Percentiles rank a stretch among this genome's conserved stretches.
Evolutionary conservation across 2,113 vertebrate species (phyloP).

Genomic region (Etheostoma spectabile): DNA sequence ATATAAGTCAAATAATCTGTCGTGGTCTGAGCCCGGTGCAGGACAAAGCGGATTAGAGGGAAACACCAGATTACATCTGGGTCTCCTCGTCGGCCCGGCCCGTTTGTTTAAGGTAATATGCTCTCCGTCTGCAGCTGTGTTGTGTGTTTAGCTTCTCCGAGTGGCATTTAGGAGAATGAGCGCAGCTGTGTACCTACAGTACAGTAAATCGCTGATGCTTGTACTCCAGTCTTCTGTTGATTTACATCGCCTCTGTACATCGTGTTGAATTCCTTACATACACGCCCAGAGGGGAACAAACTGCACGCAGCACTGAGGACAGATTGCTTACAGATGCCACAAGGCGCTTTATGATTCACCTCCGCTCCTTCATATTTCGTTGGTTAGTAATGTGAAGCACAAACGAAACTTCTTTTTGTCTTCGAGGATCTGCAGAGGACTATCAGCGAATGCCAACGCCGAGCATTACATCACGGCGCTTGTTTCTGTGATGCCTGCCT

Average conservation of each 20-base stretch:
- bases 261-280: constrained; percentile 28
- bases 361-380: constrained; percentile 16
- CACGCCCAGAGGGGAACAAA: constrained; percentile 28
- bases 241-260: constrained; percentile 44
- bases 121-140: constrained; percentile 15
- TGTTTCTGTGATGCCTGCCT: constrained; percentile 24
- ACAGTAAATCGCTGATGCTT: constrained; percentile 35
- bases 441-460: constrained; percentile 56
- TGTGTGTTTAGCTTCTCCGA: constrained; percentile 31
- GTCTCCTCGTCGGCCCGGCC: background rate
- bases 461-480: constrained; percentile 36
- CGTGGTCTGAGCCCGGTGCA: constrained; percentile 29
- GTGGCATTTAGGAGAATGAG: constrained; percentile 42
- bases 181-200: constrained; percentile 4
- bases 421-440: constrained; percentile 46
- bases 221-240: constrained; percentile 27
- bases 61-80: constrained; percentile 40
- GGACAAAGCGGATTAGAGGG: constrained; percentile 62
- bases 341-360: constrained; percentile 40
- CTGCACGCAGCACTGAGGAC: constrained; percentile 17
- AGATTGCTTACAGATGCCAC: constrained; percentile 46
- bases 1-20: constrained; percentile 56
- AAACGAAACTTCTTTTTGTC: constrained; percentile 50
- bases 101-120: constrained; percentile 18
- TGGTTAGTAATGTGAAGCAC: background rate